Evolutionary conservation across 2,888 invertebrate genomes (phyloP), one percentile per base, ranked within the genome.

Genomic region (Cerastis leucographa): DNA sequence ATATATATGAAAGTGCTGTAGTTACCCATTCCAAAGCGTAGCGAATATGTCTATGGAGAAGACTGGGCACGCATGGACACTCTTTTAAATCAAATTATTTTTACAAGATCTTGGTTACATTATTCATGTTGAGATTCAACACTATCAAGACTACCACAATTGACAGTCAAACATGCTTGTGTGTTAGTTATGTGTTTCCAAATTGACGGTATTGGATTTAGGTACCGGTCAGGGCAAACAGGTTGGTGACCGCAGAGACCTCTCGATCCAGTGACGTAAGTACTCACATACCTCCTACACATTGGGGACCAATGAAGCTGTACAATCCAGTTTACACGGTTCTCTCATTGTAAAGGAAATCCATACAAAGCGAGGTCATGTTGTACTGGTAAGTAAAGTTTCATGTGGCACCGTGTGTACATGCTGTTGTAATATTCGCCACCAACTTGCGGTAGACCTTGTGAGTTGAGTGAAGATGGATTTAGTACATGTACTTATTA

Each of bases 181-280:
- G 17, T 61, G 25, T 56, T 56, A 56, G 25, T 62, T 68, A 25
- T 46, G 40, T 49, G 46, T 19, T 25, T 49, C 19, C 19, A 62
- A 73, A 77, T 72, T 80, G 22, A 12, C 25, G 17, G 73, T 62
- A 73, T 72, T 80, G 25, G 42, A 4, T 12, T 44, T n/a, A 35
- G 44, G 17, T 29, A 35, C n/a, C 29, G 25, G 59, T 44, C 9
- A 35, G 1, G 17, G 19, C 61, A 72, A 25, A 77, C 51, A 73
- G 59, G 61, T 25, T 35, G 25, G 22, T n/a, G 35, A 80, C 80
- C 80, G 19, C 76, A 72, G 76, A 44, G 22, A 71, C 72, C 72
- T 44, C 80, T 44, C 17, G 22, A 42, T 61, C 22, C 80, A 80
- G 73, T 80, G 59, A 49, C 22, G 29, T 29, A 14, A 8, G 8